Evolutionary conservation across 2,797 vertebrate species (phyloP).

Genomic region (Brotula barbata): DNA sequence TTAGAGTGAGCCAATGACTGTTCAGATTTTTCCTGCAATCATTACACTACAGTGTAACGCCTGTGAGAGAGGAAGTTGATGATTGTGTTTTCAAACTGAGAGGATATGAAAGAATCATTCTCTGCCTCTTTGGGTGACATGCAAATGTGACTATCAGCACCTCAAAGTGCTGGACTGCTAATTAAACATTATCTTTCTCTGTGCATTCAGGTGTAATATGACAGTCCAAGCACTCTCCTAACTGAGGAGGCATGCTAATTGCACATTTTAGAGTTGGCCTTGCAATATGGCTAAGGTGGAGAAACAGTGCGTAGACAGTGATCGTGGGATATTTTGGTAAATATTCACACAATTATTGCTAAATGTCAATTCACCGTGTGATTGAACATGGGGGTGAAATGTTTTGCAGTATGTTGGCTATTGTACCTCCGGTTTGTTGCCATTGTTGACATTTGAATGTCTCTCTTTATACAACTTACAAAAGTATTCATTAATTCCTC

Average conservation of each 20-base stretch:
- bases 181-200: constrained; percentile 25
- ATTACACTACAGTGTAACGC: constrained; percentile 1
- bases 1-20: neutral
- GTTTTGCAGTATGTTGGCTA: constrained; percentile 12
- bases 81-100: neutral
- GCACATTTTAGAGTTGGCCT: constrained; percentile 30
- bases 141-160: constrained; percentile 19
- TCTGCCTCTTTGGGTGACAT: constrained; percentile 16
- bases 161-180: constrained; percentile 20
- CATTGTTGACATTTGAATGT: neutral
- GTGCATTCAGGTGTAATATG: constrained; percentile 28
- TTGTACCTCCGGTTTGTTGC: neutral
- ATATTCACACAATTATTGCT: neutral
- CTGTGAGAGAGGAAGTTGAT: neutral
- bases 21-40: constrained; percentile 10
- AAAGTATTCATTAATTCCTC: constrained; percentile 25
- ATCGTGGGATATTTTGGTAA: constrained; percentile 5
- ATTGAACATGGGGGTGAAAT: constrained; percentile 19
- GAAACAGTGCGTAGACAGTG: neutral
- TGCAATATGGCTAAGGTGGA: neutral
- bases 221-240: constrained; percentile 24
- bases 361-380: constrained; percentile 12
- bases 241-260: constrained; percentile 12
- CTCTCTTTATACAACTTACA: neutral
- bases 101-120: constrained; percentile 13